phyloP scores from a whole-genome alignment of 2,888 invertebrate genomes.

The Scaptodrosophila latifasciaeformis region DNA sequence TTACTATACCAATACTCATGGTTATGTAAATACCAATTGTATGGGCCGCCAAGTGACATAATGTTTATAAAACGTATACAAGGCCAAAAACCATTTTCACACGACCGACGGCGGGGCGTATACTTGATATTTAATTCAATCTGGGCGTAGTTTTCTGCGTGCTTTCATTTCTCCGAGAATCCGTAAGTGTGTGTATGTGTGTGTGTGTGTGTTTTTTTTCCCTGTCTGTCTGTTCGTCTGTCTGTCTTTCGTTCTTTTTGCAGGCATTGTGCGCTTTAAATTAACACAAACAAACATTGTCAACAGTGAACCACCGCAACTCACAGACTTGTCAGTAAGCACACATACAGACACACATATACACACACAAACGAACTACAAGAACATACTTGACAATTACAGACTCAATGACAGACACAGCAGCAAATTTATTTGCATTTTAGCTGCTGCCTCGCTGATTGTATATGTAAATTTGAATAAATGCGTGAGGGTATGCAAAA shows the following conservation, averaged over 20 bases:
- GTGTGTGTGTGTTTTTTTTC: conserved; percentile 22
- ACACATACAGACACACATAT: conserved; percentile 22
- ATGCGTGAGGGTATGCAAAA: background rate
- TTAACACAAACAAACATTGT: conserved; percentile 61
- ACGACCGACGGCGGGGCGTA: conserved; percentile 40
- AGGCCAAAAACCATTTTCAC: conserved; percentile 23
- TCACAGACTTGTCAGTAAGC: conserved; percentile 1
- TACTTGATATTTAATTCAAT: conserved; percentile 62
- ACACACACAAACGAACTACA: conserved; percentile 35
- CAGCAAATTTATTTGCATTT: conserved; percentile 62
- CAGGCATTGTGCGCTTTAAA: conserved; percentile 47
- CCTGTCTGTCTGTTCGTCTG: no score
- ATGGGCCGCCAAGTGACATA: conserved; percentile 34
- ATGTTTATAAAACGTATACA: conserved; percentile 48
- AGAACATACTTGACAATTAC: conserved; percentile 58
- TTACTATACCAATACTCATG: conserved; percentile 19
- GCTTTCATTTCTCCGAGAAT: background rate
- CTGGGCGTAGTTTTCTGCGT: conserved; percentile 46
- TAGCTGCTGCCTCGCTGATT: conserved; percentile 34
- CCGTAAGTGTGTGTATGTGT: no score
- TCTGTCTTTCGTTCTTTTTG: conserved; percentile 17
- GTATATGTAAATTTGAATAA: conserved; percentile 4
- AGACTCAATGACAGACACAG: conserved; percentile 62
- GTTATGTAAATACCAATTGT: background rate
- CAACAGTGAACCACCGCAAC: conserved; percentile 28